Percentiles rank a stretch among this genome's conserved stretches.
Evolutionary conservation across 2,113 vertebrate genomes (phyloP).

Genomic region (Phalacrocorax carbo): DNA sequence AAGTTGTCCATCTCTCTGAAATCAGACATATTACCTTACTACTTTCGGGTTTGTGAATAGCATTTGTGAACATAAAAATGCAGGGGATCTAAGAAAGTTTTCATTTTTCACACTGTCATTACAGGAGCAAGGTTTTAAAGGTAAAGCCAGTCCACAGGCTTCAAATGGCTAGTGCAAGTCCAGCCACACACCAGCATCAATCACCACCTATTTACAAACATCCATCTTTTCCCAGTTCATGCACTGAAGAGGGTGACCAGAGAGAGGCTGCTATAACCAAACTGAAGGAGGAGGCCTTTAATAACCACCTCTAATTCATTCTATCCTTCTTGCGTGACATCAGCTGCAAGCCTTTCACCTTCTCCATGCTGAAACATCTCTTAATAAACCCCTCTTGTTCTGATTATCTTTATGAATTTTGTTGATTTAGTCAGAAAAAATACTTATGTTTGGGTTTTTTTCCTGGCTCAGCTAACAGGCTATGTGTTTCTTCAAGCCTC

Average conservation of each 20-base stretch:
- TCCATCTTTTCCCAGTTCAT: not conserved
- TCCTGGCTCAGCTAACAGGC: not conserved
- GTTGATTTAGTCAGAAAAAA: not conserved
- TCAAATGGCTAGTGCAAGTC: not conserved
- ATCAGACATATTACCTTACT: slow-evolving; percentile 33
- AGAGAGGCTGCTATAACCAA: not conserved
- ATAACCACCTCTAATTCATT: not conserved
- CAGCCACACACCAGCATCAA: not conserved
- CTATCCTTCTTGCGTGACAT: not conserved
- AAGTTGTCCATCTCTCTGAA: slow-evolving; percentile 47
- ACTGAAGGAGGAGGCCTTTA: not conserved
- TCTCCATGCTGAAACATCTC: not conserved
- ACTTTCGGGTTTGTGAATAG: not conserved
- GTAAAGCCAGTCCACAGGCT: not conserved
- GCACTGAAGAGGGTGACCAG: not conserved
- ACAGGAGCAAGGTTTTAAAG: not conserved
- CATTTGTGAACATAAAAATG: not conserved
- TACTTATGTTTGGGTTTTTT: not conserved
- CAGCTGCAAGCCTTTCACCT: not conserved
- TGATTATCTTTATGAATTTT: not conserved
- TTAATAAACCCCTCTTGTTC: not conserved
- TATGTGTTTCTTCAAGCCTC: not conserved
- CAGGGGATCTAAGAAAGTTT: not conserved
- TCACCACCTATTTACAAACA: not conserved
- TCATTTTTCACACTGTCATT: not conserved